Conservation (phyloP, 1,140 invertebrate genomes). For the Leptoteleia sp. region DNA sequence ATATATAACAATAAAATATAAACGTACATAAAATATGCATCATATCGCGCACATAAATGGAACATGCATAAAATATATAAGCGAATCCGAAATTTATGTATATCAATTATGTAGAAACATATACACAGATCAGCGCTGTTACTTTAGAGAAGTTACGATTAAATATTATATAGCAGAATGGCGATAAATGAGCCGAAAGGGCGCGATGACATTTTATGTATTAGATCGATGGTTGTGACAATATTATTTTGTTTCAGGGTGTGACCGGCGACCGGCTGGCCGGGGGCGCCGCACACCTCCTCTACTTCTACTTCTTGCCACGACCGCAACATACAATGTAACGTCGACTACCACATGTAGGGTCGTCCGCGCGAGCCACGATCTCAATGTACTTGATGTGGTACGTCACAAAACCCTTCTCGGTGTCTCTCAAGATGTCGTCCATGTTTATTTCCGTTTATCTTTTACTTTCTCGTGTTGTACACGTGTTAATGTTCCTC, state of each 20-base stretch:
- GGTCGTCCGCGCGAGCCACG: slow-evolving; percentile 78
- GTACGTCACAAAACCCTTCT: slow-evolving; percentile 80
- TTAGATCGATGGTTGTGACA: slow-evolving; percentile 75
- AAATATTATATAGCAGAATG: slow-evolving; percentile 40
- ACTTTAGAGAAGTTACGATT: slow-evolving; percentile 25
- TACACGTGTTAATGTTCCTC: slow-evolving; percentile 73
- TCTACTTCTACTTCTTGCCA: slow-evolving; percentile 80
- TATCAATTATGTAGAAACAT: too few species aligned
- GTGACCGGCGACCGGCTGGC: slow-evolving; percentile 81
- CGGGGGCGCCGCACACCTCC: slow-evolving; percentile 81
- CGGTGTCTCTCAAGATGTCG: slow-evolving; percentile 78
- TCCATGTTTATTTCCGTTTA: slow-evolving; percentile 72
- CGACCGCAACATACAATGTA: slow-evolving; percentile 80
- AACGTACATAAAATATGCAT: too few species aligned
- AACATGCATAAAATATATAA: too few species aligned
- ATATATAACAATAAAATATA: too few species aligned
- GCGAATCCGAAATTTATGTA: too few species aligned
- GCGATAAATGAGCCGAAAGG: slow-evolving; percentile 54
- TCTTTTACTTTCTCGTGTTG: slow-evolving; percentile 74
- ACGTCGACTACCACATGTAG: slow-evolving; percentile 78
- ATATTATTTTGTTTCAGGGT: slow-evolving; percentile 81
- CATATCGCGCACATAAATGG: too few species aligned
- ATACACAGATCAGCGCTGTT: too few species aligned
- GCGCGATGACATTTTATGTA: slow-evolving; percentile 67
- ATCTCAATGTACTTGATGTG: slow-evolving; percentile 80